These are phyloP conservation scores for Nasonia giraulti DNA, from an alignment of 1,140 invertebrate species.

Conservation along the genomic window DNA sequence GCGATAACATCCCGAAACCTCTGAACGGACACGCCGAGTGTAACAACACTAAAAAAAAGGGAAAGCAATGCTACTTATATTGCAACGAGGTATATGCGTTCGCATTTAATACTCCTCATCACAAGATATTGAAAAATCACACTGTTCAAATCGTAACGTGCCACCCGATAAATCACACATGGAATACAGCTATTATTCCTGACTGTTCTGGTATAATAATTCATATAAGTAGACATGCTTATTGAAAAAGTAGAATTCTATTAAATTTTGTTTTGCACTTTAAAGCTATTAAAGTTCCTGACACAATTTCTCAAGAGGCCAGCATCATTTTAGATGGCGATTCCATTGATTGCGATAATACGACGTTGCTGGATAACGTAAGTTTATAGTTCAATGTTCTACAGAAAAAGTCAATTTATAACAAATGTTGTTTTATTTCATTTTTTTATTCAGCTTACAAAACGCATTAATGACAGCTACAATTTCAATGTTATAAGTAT, in stretches of 20 bases:
- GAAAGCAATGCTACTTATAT: constrained; percentile 75
- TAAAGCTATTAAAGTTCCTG: constrained; percentile 65
- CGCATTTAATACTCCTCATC: constrained; percentile 67
- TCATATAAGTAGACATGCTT: constrained; percentile 14
- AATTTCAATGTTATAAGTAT: constrained; percentile 55
- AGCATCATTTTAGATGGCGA: constrained; percentile 66
- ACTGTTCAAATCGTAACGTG: constrained; percentile 60
- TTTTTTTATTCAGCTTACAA: constrained; percentile 53
- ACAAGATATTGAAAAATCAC: constrained; percentile 41
- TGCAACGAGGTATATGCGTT: constrained; percentile 80
- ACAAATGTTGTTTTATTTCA: not conserved
- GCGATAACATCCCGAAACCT: constrained; percentile 75
- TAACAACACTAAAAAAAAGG: constrained; percentile 65
- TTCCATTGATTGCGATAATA: constrained; percentile 64
- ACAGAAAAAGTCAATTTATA: not conserved
- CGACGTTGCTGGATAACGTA: constrained; percentile 55
- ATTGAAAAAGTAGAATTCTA: constrained; percentile 28
- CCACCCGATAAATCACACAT: constrained; percentile 59
- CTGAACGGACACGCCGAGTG: constrained; percentile 78
- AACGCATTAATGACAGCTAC: constrained; percentile 62
- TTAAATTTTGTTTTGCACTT: constrained; percentile 41
- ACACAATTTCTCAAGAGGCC: constrained; percentile 67
- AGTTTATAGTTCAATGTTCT: constrained; percentile 23
- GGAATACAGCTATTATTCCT: constrained; percentile 68
- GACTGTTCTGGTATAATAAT: constrained; percentile 77